Evolutionary conservation across 2,113 vertebrate species (phyloP), one percentile per base, ranked within the genome.

Genomic region (Lagopus muta): DNA sequence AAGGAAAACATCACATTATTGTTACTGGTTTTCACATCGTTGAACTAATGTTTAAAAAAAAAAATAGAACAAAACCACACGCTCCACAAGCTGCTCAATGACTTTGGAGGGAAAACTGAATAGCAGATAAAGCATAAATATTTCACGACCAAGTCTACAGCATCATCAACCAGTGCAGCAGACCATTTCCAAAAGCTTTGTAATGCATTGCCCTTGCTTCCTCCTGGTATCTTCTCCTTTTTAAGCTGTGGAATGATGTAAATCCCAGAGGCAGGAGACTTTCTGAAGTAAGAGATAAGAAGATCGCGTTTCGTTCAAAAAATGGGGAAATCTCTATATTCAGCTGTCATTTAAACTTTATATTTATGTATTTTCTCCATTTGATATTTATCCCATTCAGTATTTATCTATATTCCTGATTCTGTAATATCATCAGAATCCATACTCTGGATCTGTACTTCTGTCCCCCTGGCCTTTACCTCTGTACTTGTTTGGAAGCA

Each of bases 81-180:
- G 65, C 65, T 92, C 47, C 79, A 60, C 76, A 94, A 92, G 30
- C 81, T 92, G 90, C 69, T 94, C 80, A 38, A 55, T 65, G 60
- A 71, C 48, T 88, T 71, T 38, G 40, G 62, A 82, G 36, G 42
- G 50, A 73, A 86, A 86, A 64, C 11, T 64, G 5, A 38, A 32
- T 20, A 57, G 75, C 28, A 89, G 60, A 86, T 61, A 61, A 64
- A 13, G 28, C 27, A 77, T 47, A 64, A 82, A 78, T 45, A 36
- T 83, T 83, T 77, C 34, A 88, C 50, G 27, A 88, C 71, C 58
- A 83, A 86, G 65, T 58, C 43, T 92, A 69, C 50, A 83, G 21
- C 22, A 30, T 83, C 42, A 38, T 80, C 42, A 74, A 86, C 25
- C 52, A 60, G 2, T 74, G 69, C 64, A 66, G 50, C 64, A 82